Evolutionary conservation across 37 sponge, comb jelly and placozoan species (phyloP), one percentile per base, ranked within the genome.

Genomic region (Halisarca cf. caerulea): DNA sequence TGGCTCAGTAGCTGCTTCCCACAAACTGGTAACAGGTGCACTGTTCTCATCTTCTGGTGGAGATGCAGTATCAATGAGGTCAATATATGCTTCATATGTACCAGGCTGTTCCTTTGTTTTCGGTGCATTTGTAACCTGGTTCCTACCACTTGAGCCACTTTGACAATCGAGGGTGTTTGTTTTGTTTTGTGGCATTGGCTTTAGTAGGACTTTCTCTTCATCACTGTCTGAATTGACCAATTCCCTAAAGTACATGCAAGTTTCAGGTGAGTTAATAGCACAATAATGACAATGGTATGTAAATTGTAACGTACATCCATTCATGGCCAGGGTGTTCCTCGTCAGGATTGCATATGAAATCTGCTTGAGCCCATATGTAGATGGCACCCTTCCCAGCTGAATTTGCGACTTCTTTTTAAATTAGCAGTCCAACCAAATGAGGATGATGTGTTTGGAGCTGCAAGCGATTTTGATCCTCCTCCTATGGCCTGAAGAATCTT

Each of bases 341-440:
- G 17, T 34, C 35, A 34, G 30, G 30, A 27, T 62, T 62, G 64
- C 25, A 27, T 7, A 23, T 27, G 4, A 15, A 7, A 23, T 62
- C 64, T 6, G 64, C 64, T 27, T 62, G 64, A 20, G 64, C 64
- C 64, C 8, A 62, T 8, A 62, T 62, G 64, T 62, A 62, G 30
- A 62, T 62, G 6, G 64, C 64, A 30, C 23, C 18, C 64, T 7
- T 15, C 30, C 64, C 64, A 27, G 28, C 64, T 20, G 23, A 62
- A 68, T 30, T 68, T 28, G 69, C 33, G 11, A 68, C 69, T 68
- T 68, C 69, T 27, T 68, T 68, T 28, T n/a, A n/a, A n/a, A n/a
- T n/a, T n/a, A n/a, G 69, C 69, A 68, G 69, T 68, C 69, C 69
- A 68, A 34, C 32, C 30, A 34, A 68, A n/a, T 27, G 33, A 68